Conservation (phyloP, 2,888 invertebrate species). For the Acronicta aceris region DNA sequence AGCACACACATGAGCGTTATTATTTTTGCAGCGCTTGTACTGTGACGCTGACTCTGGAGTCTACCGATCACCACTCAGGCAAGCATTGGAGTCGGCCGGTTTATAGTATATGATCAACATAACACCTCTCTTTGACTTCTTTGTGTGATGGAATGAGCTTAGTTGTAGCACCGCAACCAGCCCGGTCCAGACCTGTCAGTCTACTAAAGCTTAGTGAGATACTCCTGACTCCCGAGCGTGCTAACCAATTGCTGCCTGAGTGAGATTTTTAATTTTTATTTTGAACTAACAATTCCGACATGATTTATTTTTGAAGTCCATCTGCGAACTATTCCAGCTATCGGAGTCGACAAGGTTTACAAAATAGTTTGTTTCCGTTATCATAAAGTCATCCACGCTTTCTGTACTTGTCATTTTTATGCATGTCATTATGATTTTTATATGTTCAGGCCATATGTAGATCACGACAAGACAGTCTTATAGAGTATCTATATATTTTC, state of each 20-base stretch:
- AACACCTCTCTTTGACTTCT: constrained; percentile 82
- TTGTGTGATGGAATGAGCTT: constrained; percentile 88
- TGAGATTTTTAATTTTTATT: constrained; percentile 80
- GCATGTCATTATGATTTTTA: constrained; percentile 84
- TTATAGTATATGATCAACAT: constrained; percentile 87
- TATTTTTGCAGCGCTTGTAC: constrained; percentile 94
- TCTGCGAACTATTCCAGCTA: constrained; percentile 63
- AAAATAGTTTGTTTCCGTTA: constrained; percentile 53
- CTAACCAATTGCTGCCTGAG: constrained; percentile 89
- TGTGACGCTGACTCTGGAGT: constrained; percentile 92
- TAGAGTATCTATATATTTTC: constrained; percentile 64
- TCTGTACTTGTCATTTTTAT: constrained; percentile 70
- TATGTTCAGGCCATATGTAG: constrained; percentile 73
- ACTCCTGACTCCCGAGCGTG: constrained; percentile 76
- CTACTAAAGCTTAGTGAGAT: constrained; percentile 73
- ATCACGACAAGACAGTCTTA: constrained; percentile 66
- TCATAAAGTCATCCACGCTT: constrained; percentile 72
- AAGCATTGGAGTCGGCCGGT: constrained; percentile 91
- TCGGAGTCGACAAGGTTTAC: constrained; percentile 58
- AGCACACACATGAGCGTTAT: constrained; percentile 86
- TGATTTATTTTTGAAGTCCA: constrained; percentile 89
- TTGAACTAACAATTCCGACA: constrained; percentile 79
- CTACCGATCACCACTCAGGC: constrained; percentile 94
- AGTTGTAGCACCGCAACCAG: constrained; percentile 76
- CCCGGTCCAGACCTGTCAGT: constrained; percentile 63